Conservation (phyloP, 2,888 invertebrate genomes). For the Eucriotettix oculatus region DNA sequence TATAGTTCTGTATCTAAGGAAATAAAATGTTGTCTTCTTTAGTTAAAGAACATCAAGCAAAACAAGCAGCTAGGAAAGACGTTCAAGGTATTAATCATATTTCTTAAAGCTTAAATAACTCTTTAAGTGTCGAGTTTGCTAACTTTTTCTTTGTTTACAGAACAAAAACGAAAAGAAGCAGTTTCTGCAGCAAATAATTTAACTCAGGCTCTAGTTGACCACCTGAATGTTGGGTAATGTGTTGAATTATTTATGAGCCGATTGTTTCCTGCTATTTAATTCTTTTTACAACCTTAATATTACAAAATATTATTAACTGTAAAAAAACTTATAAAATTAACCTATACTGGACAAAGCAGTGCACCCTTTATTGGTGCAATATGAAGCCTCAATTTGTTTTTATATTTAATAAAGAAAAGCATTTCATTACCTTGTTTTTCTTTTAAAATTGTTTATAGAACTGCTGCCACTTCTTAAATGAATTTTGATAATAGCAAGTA, state of each 20-base stretch:
- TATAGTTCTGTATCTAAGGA: no score
- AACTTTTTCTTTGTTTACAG: slow-evolving; percentile 34
- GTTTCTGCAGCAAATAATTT: slow-evolving; percentile 81
- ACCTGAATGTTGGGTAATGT: slow-evolving; percentile 87
- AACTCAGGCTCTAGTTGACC: slow-evolving; percentile 89
- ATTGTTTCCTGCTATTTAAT: not conserved
- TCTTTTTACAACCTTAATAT: not conserved
- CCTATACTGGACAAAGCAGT: no score
- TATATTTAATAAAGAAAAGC: no score
- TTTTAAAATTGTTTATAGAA: no score
- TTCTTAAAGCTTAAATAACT: slow-evolving; percentile 1
- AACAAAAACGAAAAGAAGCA: slow-evolving; percentile 84
- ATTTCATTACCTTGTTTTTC: no score
- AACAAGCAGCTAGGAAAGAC: slow-evolving; percentile 61
- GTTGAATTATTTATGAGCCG: slow-evolving; percentile 4
- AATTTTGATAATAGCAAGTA: no score
- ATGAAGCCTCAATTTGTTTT: no score
- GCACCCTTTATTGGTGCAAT: no score
- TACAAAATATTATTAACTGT: not conserved
- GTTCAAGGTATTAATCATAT: slow-evolving; percentile 46
- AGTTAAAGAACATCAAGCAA: slow-evolving; percentile 74
- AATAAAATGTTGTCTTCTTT: slow-evolving; percentile 63
- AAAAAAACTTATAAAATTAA: no score
- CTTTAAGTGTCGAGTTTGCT: slow-evolving; percentile 1
- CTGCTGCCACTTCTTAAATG: no score